Evolutionary conservation across 2,888 invertebrate genomes (phyloP).

Genomic region (Pedicia rivosa): DNA sequence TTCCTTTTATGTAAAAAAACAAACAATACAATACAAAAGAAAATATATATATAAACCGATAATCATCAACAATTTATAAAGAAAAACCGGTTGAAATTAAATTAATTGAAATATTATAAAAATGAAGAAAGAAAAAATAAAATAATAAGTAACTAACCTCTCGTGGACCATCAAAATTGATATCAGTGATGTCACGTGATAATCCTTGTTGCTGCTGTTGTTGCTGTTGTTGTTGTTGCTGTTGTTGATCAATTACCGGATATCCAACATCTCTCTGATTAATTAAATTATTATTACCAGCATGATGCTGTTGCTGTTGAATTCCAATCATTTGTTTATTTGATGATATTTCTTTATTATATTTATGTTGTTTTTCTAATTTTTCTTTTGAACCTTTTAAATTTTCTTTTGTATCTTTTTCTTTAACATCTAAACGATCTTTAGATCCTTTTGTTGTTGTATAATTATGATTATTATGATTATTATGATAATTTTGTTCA

Average conservation of each 20-base stretch:
- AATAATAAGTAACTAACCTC: conserved; percentile 9
- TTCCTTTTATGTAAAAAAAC: too few relatives aligned
- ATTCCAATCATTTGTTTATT: conserved; percentile 17
- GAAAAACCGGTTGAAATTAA: too few relatives aligned
- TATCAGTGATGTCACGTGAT: conserved; percentile 10
- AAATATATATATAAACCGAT: too few relatives aligned
- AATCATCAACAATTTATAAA: too few relatives aligned
- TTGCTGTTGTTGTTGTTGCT: too few relatives aligned
- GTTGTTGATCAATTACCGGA: too few relatives aligned
- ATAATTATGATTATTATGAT: too few relatives aligned
- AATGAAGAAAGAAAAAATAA: neutral
- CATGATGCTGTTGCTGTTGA: conserved; percentile 13
- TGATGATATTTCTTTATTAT: conserved; percentile 22
- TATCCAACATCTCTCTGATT: conserved; percentile 9
- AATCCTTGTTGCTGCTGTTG: conserved; percentile 13
- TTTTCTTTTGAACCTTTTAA: neutral
- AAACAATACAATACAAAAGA: too few relatives aligned
- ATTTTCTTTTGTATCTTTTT: neutral
- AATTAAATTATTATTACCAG: conserved; percentile 14
- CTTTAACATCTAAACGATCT: conserved; percentile 28
- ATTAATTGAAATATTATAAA: too few relatives aligned
- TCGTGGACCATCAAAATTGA: conserved; percentile 11
- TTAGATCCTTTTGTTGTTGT: conserved; percentile 27
- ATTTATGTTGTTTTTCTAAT: conserved; percentile 24
- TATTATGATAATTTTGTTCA: conserved; percentile 22